phyloP scores from a whole-genome alignment of 2,888 invertebrate genomes.

The Hyalella azteca region DNA sequence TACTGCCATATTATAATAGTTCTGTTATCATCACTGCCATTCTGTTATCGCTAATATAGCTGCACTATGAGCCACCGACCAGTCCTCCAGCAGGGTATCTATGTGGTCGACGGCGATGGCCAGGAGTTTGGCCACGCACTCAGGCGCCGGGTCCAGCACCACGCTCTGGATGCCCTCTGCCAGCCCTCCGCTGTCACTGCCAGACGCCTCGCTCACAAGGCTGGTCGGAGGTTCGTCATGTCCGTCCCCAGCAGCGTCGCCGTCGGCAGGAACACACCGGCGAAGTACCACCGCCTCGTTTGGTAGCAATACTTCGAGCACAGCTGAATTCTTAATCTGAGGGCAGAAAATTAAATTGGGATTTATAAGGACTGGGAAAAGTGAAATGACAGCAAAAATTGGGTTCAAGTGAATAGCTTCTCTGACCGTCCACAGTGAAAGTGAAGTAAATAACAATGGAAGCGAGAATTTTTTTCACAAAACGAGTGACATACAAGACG shows the following conservation, averaged over 20 bases:
- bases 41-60: too few relatives aligned
- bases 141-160: constrained; percentile 78
- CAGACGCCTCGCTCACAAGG: constrained; percentile 38
- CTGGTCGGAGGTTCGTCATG: constrained; percentile 29
- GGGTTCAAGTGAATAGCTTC: neutral
- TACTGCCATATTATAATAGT: too few relatives aligned
- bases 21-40: too few relatives aligned
- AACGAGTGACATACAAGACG: too few relatives aligned
- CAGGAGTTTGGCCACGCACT: constrained; percentile 80
- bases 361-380: neutral
- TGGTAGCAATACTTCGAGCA: constrained; percentile 85
- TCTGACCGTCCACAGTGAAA: too few relatives aligned
- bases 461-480: too few relatives aligned
- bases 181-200: constrained; percentile 41
- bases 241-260: constrained; percentile 62
- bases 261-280: constrained; percentile 62
- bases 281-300: constrained; percentile 71
- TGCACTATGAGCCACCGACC: constrained; percentile 68
- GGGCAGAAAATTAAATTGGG: constrained; percentile 67
- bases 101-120: constrained; percentile 93
- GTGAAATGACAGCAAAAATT: neutral
- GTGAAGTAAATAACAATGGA: too few relatives aligned
- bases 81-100: constrained; percentile 94
- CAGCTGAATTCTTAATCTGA: constrained; percentile 78
- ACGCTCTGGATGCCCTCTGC: constrained; percentile 63